Evolutionary conservation across 2,888 invertebrate species (phyloP).

Genomic region (Volucella inflata): DNA sequence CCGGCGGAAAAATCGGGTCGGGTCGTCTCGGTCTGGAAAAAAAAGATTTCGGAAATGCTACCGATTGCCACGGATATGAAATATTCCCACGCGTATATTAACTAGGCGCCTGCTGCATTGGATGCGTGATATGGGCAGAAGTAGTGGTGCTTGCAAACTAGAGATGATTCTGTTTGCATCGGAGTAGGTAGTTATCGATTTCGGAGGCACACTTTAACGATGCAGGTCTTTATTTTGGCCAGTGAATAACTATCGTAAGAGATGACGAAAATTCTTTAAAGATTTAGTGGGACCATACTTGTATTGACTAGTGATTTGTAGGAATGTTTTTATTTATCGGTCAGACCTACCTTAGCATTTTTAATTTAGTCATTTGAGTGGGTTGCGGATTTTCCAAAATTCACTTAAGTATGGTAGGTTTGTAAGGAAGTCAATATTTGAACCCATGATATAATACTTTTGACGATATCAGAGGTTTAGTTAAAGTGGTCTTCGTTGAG

Average conservation of each 20-base stretch:
- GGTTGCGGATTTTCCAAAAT: too few species aligned
- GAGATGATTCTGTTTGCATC: neutral
- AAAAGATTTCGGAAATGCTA: neutral
- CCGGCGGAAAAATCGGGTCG: too few species aligned
- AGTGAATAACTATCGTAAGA: neutral
- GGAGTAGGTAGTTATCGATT: neutral
- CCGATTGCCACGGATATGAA: neutral
- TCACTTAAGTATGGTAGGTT: too few species aligned
- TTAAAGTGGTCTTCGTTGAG: neutral
- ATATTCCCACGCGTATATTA: conserved; percentile 30
- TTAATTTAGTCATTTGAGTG: too few species aligned
- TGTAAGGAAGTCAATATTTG: too few species aligned
- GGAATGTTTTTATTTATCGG: too few species aligned
- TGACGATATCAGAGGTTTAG: neutral
- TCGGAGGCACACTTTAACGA: neutral
- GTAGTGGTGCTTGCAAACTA: neutral
- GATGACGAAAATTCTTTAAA: too few species aligned
- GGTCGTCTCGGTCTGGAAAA: too few species aligned
- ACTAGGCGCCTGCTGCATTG: neutral
- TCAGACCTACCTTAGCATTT: too few species aligned
- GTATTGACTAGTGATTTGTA: too few species aligned
- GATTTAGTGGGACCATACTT: too few species aligned
- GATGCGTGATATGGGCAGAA: too few species aligned
- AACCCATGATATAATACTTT: neutral
- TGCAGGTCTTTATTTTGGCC: neutral